These are phyloP conservation scores for Acanthurus lineatus DNA, from an alignment of 2,797 vertebrate species.

Conservation along the genomic window DNA sequence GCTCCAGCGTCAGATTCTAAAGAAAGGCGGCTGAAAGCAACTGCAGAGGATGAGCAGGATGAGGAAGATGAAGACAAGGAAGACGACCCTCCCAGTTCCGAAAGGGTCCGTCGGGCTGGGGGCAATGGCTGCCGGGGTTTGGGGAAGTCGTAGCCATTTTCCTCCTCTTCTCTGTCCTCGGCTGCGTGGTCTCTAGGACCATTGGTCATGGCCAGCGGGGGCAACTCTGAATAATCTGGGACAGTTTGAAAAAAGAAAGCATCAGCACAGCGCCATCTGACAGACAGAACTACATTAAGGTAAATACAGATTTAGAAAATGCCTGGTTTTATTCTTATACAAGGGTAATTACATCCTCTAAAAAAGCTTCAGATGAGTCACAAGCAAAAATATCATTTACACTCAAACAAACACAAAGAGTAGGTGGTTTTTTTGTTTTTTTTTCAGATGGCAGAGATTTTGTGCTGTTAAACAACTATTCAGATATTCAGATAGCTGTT, in stretches of 20 bases:
- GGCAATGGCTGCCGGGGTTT: constrained; percentile 86
- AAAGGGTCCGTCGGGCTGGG: constrained; percentile 89
- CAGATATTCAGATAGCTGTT: background rate
- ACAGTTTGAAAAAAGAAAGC: background rate
- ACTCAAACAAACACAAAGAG: constrained; percentile 3
- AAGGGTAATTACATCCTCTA: background rate
- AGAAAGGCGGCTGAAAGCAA: constrained; percentile 88
- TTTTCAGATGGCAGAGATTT: background rate
- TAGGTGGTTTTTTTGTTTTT: background rate
- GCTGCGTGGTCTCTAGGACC: constrained; percentile 79
- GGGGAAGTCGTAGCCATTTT: constrained; percentile 92
- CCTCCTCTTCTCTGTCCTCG: constrained; percentile 88
- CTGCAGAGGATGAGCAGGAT: constrained; percentile 71
- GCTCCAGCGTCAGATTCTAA: constrained; percentile 87
- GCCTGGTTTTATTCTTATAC: background rate
- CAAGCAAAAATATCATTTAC: background rate
- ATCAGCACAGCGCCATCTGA: background rate
- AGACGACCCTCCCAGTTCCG: constrained; percentile 89
- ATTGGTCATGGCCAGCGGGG: constrained; percentile 76
- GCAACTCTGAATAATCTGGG: constrained; percentile 87
- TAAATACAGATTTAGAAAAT: background rate
- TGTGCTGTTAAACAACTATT: constrained; percentile 14
- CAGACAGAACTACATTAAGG: no score
- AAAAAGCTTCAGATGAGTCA: constrained; percentile 22
- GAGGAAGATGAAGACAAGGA: constrained; percentile 84